A percentile compares a stretch with the other conserved stretches of the same genome.
phyloP scores from a whole-genome alignment of 2,888 invertebrate genomes.

The Lottia gigantea region DNA sequence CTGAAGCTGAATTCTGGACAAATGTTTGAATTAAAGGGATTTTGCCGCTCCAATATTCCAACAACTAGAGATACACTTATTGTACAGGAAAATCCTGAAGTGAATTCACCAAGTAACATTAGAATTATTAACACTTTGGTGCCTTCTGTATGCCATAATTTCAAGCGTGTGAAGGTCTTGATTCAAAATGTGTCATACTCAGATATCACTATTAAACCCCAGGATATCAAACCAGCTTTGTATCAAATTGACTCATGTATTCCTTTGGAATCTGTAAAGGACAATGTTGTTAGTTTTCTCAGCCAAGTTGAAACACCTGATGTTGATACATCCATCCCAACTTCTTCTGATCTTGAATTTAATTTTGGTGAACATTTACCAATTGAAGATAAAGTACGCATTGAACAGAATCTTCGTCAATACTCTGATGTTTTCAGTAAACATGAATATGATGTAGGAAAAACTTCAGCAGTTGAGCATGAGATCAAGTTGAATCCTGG shows the following conservation, averaged over 20 bases:
- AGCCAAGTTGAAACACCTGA: neutral
- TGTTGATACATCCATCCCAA: neutral
- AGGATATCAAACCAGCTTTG: neutral
- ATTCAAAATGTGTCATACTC: neutral
- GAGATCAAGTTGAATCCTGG: conserved; percentile 11
- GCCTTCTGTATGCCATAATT: neutral
- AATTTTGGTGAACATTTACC: neutral
- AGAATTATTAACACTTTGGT: neutral
- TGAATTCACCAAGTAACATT: neutral
- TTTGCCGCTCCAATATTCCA: neutral
- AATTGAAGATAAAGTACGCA: neutral
- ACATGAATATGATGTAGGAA: conserved; percentile 13
- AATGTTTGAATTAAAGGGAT: neutral
- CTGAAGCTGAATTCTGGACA: neutral
- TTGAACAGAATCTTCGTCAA: neutral
- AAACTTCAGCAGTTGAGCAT: neutral
- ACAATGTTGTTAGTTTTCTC: neutral
- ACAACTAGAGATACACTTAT: neutral
- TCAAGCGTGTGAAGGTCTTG: neutral
- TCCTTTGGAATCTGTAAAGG: neutral
- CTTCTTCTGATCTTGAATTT: neutral
- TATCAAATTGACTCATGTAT: neutral
- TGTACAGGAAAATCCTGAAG: neutral
- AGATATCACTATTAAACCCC: neutral
- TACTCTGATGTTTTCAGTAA: conserved; percentile 15